Evolutionary conservation across 92 coral and sea anemone species (phyloP).

Genomic region (Palythoa grandiflora): DNA sequence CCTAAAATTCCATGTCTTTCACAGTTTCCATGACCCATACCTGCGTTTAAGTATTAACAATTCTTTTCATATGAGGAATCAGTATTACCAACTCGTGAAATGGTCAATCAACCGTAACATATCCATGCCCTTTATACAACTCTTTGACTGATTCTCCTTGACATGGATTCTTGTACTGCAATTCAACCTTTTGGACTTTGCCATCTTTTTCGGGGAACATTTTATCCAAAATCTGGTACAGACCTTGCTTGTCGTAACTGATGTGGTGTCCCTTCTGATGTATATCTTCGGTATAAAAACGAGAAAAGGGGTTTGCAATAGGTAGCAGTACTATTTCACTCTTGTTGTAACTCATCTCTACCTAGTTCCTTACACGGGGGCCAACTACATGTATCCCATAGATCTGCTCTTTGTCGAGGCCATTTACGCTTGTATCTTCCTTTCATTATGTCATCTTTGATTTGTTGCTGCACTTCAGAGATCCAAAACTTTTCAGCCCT

Average conservation of each 20-base stretch:
- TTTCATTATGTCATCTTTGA: slow-evolving; percentile 24
- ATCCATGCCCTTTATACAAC: not conserved
- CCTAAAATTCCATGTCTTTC: too few species aligned
- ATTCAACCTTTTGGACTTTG: not conserved
- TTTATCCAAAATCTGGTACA: slow-evolving; percentile 54
- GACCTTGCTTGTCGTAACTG: slow-evolving; percentile 48
- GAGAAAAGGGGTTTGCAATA: slow-evolving; percentile 41
- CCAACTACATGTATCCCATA: slow-evolving; percentile 59
- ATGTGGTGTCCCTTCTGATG: slow-evolving; percentile 50
- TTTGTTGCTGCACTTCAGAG: slow-evolving; percentile 38
- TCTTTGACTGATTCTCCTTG: not conserved
- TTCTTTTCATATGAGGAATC: not conserved
- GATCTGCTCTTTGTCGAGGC: slow-evolving; percentile 35
- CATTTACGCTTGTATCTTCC: slow-evolving; percentile 45
- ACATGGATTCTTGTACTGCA: not conserved
- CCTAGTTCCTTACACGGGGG: slow-evolving; percentile 36
- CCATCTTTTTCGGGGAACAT: not conserved
- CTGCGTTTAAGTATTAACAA: not conserved
- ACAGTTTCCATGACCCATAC: not conserved
- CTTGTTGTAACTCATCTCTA: slow-evolving; percentile 56
- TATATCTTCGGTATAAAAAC: slow-evolving; percentile 48
- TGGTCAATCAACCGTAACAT: not conserved
- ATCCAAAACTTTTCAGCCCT: slow-evolving; percentile 51
- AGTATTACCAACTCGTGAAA: not conserved
- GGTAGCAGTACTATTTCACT: slow-evolving; percentile 54